These are phyloP conservation scores for Mantis religiosa DNA, from an alignment of 2,888 invertebrate genomes.

Conservation along the genomic window DNA sequence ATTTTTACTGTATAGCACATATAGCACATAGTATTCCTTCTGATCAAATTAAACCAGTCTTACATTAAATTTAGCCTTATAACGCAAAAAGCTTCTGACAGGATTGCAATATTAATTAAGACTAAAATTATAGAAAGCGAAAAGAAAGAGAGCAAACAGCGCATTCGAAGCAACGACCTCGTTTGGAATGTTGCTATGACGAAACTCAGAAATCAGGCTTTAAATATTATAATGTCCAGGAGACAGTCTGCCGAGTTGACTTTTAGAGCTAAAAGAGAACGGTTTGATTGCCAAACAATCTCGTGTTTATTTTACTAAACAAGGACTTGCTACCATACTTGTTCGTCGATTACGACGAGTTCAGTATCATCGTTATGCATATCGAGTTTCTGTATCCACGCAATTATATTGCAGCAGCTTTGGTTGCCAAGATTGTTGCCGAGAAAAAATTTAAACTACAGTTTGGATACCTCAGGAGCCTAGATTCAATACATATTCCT, in stretches of 20 bases:
- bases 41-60: too few species aligned
- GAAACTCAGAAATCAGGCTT: not conserved
- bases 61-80: too few species aligned
- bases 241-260: not conserved
- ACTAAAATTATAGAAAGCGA: not conserved
- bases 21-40: too few species aligned
- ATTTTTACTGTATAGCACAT: too few species aligned
- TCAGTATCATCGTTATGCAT: not conserved
- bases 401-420: not conserved
- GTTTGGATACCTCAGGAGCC: too few species aligned
- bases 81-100: not conserved
- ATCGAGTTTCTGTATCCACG: not conserved
- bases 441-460: too few species aligned
- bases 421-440: too few species aligned
- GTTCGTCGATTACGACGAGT: not conserved
- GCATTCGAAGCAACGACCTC: not conserved
- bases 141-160: not conserved
- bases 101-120: not conserved
- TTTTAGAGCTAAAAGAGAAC: not conserved
- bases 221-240: not conserved
- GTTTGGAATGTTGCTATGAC: not conserved
- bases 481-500: too few species aligned
- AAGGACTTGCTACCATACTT: not conserved
- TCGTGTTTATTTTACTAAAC: not conserved
- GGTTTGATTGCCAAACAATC: not conserved